Evolutionary conservation across 2,113 vertebrate species (phyloP).

Genomic region (Struthidea cinerea): DNA sequence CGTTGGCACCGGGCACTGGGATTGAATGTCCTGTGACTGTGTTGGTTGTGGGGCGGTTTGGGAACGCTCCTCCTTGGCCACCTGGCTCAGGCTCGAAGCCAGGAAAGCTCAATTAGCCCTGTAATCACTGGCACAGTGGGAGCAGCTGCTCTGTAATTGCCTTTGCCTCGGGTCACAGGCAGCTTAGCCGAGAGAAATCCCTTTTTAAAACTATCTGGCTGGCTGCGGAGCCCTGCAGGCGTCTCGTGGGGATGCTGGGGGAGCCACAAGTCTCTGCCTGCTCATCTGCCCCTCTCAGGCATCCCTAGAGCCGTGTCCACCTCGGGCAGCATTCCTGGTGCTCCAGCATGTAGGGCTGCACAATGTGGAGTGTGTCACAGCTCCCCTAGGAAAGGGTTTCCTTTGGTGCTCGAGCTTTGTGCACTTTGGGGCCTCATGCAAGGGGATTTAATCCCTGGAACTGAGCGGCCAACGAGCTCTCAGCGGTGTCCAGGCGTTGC

Average conservation of each 20-base stretch:
- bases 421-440: rapidly evolving
- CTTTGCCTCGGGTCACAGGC: neutral
- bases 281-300: neutral
- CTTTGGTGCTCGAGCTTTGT: neutral
- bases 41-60: neutral
- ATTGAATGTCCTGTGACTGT: neutral
- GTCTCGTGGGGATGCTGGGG: neutral
- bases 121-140: neutral
- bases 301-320: neutral
- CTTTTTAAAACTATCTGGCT: rapidly evolving
- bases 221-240: rapidly evolving
- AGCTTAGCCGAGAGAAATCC: neutral
- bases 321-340: neutral
- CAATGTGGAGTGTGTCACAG: rapidly evolving
- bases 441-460: too few relatives aligned
- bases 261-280: neutral
- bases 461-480: neutral
- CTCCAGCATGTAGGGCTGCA: too few relatives aligned
- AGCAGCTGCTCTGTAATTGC: neutral
- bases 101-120: neutral
- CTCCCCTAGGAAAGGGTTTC: rapidly evolving
- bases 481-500: rapidly evolving
- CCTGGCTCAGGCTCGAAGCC: neutral
- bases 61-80: neutral
- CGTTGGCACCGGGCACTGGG: neutral